A percentile compares a stretch with the other conserved stretches of the same genome.
These are phyloP conservation scores for Eustalomyia histrio DNA, from an alignment of 2,888 invertebrate species.

Conservation along the genomic window DNA sequence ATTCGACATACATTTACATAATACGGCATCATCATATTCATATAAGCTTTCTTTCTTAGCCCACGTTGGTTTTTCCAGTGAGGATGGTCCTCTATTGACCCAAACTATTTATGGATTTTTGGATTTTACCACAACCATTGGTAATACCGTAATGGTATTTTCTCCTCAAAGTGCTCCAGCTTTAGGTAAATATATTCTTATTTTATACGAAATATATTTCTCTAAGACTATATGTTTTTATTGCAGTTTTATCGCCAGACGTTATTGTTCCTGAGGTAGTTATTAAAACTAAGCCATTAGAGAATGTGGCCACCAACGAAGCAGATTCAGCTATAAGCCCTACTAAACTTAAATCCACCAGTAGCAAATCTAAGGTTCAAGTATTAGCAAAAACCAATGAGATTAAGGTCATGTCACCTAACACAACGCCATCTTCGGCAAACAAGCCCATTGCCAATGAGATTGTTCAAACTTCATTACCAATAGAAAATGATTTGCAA, in stretches of 20 bases:
- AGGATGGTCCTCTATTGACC: slow-evolving; percentile 82
- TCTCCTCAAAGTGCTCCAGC: slow-evolving; percentile 90
- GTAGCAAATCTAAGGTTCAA: slow-evolving; percentile 54
- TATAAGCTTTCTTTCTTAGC: slow-evolving; percentile 23
- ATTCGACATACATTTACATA: no score
- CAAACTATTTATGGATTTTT: slow-evolving; percentile 96
- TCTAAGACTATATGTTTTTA: background rate
- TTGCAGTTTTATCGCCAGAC: slow-evolving; percentile 32
- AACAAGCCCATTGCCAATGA: slow-evolving; percentile 1
- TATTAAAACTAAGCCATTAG: slow-evolving; percentile 73
- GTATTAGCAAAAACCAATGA: slow-evolving; percentile 16
- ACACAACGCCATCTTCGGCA: background rate
- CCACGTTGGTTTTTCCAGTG: slow-evolving; percentile 34
- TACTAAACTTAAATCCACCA: slow-evolving; percentile 67
- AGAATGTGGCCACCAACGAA: slow-evolving; percentile 52
- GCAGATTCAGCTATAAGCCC: slow-evolving; percentile 71
- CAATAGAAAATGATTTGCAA: slow-evolving; percentile 85
- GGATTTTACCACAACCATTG: slow-evolving; percentile 96
- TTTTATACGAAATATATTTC: background rate
- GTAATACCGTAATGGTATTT: slow-evolving; percentile 96
- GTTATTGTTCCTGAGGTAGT: slow-evolving; percentile 45
- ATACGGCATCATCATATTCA: no score
- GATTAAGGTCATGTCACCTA: slow-evolving; percentile 32
- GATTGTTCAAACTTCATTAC: slow-evolving; percentile 32
- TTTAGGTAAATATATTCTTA: slow-evolving; percentile 81